A percentile compares a stretch with the other conserved stretches of the same genome.
Evolutionary conservation across 2,888 invertebrate genomes (phyloP).

Genomic region (Allolobophora icterica): DNA sequence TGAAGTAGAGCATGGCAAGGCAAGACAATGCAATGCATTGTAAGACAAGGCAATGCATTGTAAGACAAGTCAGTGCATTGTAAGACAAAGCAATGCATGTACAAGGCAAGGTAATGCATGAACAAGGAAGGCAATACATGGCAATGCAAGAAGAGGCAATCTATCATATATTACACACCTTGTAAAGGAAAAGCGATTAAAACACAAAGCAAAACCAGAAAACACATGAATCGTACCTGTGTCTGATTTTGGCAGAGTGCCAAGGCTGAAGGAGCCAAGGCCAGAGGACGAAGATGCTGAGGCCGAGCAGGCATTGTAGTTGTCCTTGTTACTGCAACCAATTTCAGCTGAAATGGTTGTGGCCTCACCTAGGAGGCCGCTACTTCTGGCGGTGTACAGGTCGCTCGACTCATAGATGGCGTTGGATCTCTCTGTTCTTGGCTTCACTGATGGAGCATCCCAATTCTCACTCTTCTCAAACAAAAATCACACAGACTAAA

Average conservation of each 20-base stretch:
- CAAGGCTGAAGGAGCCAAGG: conserved; percentile 44
- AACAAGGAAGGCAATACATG: too few relatives aligned
- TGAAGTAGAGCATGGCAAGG: too few relatives aligned
- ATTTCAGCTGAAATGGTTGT: neutral
- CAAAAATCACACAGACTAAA: neutral
- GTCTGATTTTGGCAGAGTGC: conserved; percentile 63
- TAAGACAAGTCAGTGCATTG: too few relatives aligned
- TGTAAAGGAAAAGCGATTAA: too few relatives aligned
- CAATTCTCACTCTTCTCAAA: neutral
- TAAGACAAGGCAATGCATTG: too few relatives aligned
- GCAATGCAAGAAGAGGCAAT: too few relatives aligned
- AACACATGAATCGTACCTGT: conserved; percentile 59
- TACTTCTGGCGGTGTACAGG: neutral
- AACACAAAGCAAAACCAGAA: neutral
- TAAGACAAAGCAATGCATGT: too few relatives aligned
- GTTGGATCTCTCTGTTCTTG: neutral
- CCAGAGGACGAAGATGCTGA: conserved; percentile 43
- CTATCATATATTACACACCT: too few relatives aligned
- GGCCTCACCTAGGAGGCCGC: neutral
- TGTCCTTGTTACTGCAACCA: conserved; percentile 18
- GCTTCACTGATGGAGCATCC: neutral
- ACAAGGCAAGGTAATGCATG: too few relatives aligned
- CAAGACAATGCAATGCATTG: too few relatives aligned
- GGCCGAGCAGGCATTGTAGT: conserved; percentile 18
- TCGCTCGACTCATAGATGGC: neutral